These are phyloP conservation scores for Prietella phreatophila DNA, from an alignment of 2,113 vertebrate genomes.

Conservation along the genomic window DNA sequence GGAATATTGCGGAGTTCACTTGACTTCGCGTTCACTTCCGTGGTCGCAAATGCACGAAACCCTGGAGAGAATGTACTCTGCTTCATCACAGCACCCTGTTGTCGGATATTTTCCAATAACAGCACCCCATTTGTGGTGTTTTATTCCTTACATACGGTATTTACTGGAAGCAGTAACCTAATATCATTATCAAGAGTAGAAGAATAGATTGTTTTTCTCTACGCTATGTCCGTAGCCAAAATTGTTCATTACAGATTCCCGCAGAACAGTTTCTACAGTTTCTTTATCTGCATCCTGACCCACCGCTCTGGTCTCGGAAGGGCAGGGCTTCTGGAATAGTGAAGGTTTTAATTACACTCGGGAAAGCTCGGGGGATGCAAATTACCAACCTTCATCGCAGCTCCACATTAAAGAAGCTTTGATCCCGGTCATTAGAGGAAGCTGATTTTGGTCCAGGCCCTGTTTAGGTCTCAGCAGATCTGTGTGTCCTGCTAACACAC, in stretches of 20 bases:
- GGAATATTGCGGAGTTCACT: no score
- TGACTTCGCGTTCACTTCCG: no score
- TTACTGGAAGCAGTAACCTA: background rate
- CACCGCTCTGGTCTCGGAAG: background rate
- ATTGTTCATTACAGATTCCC: background rate
- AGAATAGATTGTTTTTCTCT: background rate
- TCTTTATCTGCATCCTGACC: background rate
- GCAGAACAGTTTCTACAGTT: background rate
- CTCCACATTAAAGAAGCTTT: slow-evolving; percentile 58
- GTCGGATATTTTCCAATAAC: background rate
- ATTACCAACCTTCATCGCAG: slow-evolving; percentile 54
- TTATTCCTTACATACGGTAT: background rate
- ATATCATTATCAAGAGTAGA: background rate
- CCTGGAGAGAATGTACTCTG: background rate
- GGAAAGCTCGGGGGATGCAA: slow-evolving; percentile 47
- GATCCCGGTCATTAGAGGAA: slow-evolving; percentile 56
- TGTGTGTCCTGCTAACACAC: slow-evolving; percentile 10
- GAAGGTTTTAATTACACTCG: slow-evolving; percentile 57
- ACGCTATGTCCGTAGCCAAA: no score
- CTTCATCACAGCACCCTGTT: background rate
- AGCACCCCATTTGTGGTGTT: background rate
- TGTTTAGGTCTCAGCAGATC: slow-evolving; percentile 35
- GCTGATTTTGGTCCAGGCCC: slow-evolving; percentile 25
- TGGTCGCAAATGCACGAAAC: no score
- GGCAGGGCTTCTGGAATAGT: slow-evolving; percentile 8